Percentiles rank a stretch among this genome's conserved stretches.
phyloP scores from a whole-genome alignment of 2,113 vertebrate species.

The Acanthochromis polyacanthus region DNA sequence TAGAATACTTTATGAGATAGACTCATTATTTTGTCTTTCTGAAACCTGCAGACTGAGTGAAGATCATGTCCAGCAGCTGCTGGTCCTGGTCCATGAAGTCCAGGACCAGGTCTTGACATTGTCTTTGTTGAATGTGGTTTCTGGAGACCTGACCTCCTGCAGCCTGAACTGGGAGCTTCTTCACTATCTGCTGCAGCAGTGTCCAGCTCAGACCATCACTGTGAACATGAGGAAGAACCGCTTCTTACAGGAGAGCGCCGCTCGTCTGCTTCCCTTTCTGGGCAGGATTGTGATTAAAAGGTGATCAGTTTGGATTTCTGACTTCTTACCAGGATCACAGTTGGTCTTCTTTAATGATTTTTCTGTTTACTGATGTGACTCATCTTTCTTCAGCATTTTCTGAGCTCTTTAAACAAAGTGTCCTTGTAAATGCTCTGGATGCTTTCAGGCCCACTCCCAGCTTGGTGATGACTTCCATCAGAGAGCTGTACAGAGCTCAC shows the following conservation, averaged over 20 bases:
- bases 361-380: background rate
- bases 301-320: too few species aligned
- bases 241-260: too few species aligned
- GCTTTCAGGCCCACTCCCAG: conserved; percentile 34
- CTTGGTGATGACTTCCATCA: too few species aligned
- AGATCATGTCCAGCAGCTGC: conserved; percentile 2
- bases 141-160: conserved; percentile 49
- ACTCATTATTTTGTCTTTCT: background rate
- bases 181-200: too few species aligned
- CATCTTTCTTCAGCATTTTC: rapidly evolving
- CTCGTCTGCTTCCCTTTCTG: too few species aligned
- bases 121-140: conserved; percentile 21
- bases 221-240: too few species aligned
- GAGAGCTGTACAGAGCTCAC: too few species aligned
- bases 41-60: conserved; percentile 25
- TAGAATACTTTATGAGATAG: rapidly evolving
- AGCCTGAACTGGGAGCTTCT: conserved; percentile 51
- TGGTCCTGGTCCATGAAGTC: background rate
- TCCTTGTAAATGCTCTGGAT: background rate
- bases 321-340: background rate
- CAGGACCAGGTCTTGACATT: conserved; percentile 21
- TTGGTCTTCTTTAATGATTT: background rate
- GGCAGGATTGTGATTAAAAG: conserved; percentile 33
- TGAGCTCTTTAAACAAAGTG: background rate
- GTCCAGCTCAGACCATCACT: too few species aligned